Percentiles rank a stretch among this genome's conserved stretches.
Evolutionary conservation across 1,140 invertebrate genomes (phyloP).

Genomic region (Lycorma delicatula): DNA sequence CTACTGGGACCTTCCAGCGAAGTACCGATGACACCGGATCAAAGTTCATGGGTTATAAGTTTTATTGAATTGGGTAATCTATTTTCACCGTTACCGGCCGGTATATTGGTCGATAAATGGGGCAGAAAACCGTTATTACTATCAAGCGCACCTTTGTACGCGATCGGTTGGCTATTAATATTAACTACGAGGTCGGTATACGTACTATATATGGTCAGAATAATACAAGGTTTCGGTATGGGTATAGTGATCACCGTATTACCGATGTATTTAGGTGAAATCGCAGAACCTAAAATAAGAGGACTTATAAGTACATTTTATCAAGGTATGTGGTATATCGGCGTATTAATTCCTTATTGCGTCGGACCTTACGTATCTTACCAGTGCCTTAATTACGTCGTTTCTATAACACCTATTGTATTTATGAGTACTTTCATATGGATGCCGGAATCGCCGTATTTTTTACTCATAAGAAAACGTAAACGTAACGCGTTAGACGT

Average conservation of each 20-base stretch:
- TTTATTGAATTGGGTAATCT: slow-evolving; percentile 22
- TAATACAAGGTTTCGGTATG: slow-evolving; percentile 50
- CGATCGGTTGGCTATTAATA: slow-evolving; percentile 54
- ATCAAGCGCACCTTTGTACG: slow-evolving; percentile 63
- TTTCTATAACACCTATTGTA: neutral
- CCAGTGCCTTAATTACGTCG: neutral
- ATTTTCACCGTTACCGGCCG: slow-evolving; percentile 24
- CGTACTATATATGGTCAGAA: slow-evolving; percentile 42
- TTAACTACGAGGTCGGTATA: slow-evolving; percentile 39
- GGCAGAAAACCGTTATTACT: slow-evolving; percentile 42
- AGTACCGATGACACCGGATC: slow-evolving; percentile 14
- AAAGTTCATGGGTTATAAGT: slow-evolving; percentile 20
- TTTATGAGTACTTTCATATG: neutral
- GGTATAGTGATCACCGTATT: slow-evolving; percentile 65
- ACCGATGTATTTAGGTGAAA: slow-evolving; percentile 81
- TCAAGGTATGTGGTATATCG: slow-evolving; percentile 67
- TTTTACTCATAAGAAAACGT: neutral
- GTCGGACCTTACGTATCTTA: slow-evolving; percentile 56
- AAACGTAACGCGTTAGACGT: slow-evolving; percentile 48
- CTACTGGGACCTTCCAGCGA: slow-evolving; percentile 34
- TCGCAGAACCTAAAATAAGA: slow-evolving; percentile 38
- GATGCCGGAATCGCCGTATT: slow-evolving; percentile 14
- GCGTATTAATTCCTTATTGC: slow-evolving; percentile 64
- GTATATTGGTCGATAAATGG: slow-evolving; percentile 20
- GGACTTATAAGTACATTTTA: slow-evolving; percentile 56